Percentiles rank a stretch among this genome's conserved stretches.
Evolutionary conservation across 64 coral and sea anemone genomes (phyloP).

Genomic region (Pocillopora verrucosa): DNA sequence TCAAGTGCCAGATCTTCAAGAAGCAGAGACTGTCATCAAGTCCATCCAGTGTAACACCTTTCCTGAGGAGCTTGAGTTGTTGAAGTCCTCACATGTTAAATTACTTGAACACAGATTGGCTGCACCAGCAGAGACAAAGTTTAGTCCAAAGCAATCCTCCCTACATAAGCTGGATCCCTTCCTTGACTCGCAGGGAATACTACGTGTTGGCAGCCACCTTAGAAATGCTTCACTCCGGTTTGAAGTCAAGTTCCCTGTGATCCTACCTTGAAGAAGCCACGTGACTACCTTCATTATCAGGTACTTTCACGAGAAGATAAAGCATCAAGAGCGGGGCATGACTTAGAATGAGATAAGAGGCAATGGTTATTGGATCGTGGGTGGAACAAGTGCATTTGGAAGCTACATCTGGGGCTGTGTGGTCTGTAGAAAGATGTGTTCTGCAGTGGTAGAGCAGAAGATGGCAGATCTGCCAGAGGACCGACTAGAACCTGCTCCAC

Average conservation of each 20-base stretch:
- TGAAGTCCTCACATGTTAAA: too few species aligned
- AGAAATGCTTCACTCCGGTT: background rate
- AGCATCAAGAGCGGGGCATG: slow-evolving; percentile 10
- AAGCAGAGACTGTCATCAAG: too few species aligned
- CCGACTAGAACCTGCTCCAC: too few species aligned
- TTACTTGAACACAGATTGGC: background rate
- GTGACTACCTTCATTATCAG: background rate
- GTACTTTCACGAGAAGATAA: background rate
- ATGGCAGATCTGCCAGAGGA: too few species aligned
- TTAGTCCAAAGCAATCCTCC: too few species aligned
- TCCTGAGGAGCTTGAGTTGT: too few species aligned
- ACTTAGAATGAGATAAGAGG: background rate
- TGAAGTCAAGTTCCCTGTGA: background rate
- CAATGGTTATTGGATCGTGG: slow-evolving; percentile 28
- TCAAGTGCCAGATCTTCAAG: background rate
- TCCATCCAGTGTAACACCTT: too few species aligned
- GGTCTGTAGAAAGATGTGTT: background rate
- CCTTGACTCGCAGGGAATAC: background rate
- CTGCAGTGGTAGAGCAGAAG: background rate
- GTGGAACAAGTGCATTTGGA: background rate
- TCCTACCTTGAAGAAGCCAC: slow-evolving; percentile 1
- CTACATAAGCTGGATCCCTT: too few species aligned
- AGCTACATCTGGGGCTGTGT: background rate
- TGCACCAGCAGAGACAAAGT: background rate
- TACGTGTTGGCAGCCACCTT: slow-evolving; percentile 25